Base-by-base conservation (phyloP, 2,797 vertebrate species). In the Ataeniobius toweri region DNA sequence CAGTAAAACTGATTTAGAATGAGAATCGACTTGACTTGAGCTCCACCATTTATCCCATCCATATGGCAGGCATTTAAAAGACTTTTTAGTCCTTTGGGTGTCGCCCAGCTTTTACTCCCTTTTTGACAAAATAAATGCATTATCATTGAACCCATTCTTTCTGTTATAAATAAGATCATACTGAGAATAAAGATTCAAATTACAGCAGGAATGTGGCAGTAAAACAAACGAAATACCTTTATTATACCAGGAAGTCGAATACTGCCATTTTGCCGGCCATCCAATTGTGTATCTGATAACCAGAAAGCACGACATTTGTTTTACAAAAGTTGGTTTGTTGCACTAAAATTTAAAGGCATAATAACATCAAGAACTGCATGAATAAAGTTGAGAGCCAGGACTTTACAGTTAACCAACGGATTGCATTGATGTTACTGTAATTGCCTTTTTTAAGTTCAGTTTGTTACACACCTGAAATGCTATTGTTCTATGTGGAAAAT, bases 1-100 rank as follows among this genome's bases (percentile, higher is more conserved):
- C 67, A 78, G 71, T 79, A n/a, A 84, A 86, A 83, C 82, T 78
- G 82, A 88, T 86, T 82, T 76, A 55, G 81, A 90, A 84, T 85
- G 81, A 86, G 84, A 87, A 56, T 80, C 80, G 71, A 87, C 74
- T 83, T 74, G 84, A 84, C 78, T 84, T 85, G 83, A 76, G 72
- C 53, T 72, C 24, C 68, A 58, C 24, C 24, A 77, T 85, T 88
- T 75, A 83, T 86, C 82, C 81, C 72, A 76, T 71, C 81, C 77
- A 81, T 84, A 82, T 83, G 78, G 83, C 81, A 89, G 78, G 78
- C 55, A 86, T 56, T 59, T 85, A 86, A 46, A 65, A 44, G 74
- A 65, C 68, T 81, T 78, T 75, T 83, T 79, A 79, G 55, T 80
- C 72, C 50, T 44, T 69, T 79, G 10, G 41, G 74, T 18, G 13